A percentile compares a stretch with the other conserved stretches of the same genome.
Evolutionary conservation across 2,797 vertebrate species (phyloP).

Genomic region (Hipposideros larvatus): DNA sequence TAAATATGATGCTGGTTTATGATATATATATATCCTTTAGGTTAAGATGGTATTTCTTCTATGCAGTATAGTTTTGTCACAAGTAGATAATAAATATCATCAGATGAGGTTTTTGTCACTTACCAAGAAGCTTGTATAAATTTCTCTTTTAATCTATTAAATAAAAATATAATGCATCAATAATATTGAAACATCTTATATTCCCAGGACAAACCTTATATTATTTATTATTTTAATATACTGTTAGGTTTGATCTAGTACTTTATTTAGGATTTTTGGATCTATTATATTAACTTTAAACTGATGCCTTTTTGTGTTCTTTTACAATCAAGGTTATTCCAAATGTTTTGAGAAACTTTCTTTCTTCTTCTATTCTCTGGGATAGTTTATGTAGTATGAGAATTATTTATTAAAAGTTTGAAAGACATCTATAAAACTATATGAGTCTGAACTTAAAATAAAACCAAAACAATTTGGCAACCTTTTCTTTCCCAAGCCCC

Average conservation of each 20-base stretch:
- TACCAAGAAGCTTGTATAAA: background rate
- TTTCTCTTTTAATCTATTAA: constrained; percentile 14
- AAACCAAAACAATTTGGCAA: background rate
- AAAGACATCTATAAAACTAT: background rate
- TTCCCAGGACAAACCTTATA: background rate
- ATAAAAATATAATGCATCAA: background rate
- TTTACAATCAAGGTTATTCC: background rate
- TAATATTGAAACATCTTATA: constrained; percentile 2
- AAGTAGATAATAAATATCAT: constrained; percentile 18
- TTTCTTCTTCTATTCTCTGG: background rate
- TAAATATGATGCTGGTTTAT: background rate
- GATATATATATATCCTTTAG: background rate
- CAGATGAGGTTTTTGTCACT: background rate
- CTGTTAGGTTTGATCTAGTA: background rate
- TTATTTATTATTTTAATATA: constrained; percentile 19
- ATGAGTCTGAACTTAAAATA: background rate
- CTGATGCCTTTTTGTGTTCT: background rate
- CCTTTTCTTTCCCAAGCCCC: background rate
- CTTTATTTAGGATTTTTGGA: constrained; percentile 7
- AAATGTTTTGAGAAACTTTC: constrained; percentile 9
- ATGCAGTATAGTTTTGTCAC: background rate
- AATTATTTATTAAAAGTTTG: background rate
- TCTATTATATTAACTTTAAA: background rate
- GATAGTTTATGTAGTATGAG: background rate
- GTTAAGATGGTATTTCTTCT: background rate